These are phyloP conservation scores for Psittacula echo DNA, from an alignment of 2,797 vertebrate species.

Conservation along the genomic window DNA sequence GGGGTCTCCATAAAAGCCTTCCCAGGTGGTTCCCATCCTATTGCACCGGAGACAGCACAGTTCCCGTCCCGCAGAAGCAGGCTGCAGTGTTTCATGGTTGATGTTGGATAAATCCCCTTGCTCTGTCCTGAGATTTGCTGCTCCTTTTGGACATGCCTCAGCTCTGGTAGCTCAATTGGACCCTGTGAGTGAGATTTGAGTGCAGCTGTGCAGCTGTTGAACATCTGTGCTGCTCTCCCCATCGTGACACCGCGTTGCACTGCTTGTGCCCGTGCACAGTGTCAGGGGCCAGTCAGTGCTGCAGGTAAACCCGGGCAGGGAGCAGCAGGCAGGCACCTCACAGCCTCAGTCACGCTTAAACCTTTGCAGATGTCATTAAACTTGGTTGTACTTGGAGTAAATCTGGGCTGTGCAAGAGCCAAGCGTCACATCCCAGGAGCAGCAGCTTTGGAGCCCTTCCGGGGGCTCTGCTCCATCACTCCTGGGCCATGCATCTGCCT, in stretches of 20 bases:
- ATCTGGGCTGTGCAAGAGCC: background rate
- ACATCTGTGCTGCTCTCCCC: background rate
- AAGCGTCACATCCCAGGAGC: background rate
- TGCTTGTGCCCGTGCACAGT: background rate
- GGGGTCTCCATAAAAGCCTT: background rate
- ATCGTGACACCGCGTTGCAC: fast-evolving
- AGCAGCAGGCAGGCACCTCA: background rate
- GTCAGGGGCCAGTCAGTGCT: background rate
- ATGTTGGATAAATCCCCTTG: background rate
- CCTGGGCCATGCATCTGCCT: background rate
- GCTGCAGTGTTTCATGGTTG: background rate
- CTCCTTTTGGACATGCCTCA: background rate
- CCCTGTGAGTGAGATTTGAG: background rate
- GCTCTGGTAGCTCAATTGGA: background rate
- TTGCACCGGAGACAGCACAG: fast-evolving
- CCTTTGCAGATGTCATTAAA: background rate
- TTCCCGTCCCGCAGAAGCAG: background rate
- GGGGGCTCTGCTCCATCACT: background rate
- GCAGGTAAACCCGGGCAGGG: fast-evolving
- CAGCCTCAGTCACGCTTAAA: background rate
- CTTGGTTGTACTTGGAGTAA: background rate
- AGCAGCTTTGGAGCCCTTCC: background rate
- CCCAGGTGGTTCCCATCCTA: fast-evolving
- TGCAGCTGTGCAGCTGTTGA: slow-evolving; percentile 39
- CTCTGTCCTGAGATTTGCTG: background rate